Percentiles rank a stretch among this genome's conserved stretches.
These are phyloP conservation scores for Epinephelus cyanopodus DNA, from an alignment of 2,113 vertebrate species.

Conservation along the genomic window DNA sequence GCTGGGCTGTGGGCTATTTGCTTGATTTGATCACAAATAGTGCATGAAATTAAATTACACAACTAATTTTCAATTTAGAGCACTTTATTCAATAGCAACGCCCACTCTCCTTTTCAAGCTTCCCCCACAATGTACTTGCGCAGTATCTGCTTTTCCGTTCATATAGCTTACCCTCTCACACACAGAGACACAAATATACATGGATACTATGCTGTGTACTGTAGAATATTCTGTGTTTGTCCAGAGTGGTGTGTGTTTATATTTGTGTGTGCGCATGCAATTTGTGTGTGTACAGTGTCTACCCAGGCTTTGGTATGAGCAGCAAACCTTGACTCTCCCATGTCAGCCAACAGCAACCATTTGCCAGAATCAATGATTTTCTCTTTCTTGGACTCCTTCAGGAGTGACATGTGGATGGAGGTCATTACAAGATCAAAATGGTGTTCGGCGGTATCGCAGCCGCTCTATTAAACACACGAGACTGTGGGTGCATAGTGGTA, in stretches of 20 bases:
- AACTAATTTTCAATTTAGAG: conserved; percentile 73
- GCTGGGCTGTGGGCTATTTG: conserved; percentile 63
- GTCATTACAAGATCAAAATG: conserved; percentile 40
- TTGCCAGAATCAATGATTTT: conserved; percentile 44
- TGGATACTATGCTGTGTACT: not conserved
- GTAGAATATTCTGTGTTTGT: not conserved
- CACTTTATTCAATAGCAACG: conserved; percentile 61
- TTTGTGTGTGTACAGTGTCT: not conserved
- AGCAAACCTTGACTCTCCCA: conserved; percentile 12
- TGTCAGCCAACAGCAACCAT: conserved; percentile 20
- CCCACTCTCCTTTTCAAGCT: conserved; percentile 53
- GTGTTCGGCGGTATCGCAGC: conserved; percentile 25
- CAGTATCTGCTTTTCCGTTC: conserved; percentile 26
- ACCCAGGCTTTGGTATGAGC: not conserved
- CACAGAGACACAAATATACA: not conserved
- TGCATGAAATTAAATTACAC: conserved; percentile 78
- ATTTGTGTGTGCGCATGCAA: not conserved
- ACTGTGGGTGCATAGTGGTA: conserved; percentile 3
- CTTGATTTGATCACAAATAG: conserved; percentile 79
- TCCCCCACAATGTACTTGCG: conserved; percentile 29
- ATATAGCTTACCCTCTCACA: conserved; percentile 7
- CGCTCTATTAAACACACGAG: conserved; percentile 21
- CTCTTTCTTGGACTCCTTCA: conserved; percentile 30
- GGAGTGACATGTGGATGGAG: conserved; percentile 38
- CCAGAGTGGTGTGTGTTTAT: not conserved